Evolutionary conservation across 2,113 vertebrate species (phyloP), one percentile per base, ranked within the genome.

Genomic region (Saguinus imperator): DNA sequence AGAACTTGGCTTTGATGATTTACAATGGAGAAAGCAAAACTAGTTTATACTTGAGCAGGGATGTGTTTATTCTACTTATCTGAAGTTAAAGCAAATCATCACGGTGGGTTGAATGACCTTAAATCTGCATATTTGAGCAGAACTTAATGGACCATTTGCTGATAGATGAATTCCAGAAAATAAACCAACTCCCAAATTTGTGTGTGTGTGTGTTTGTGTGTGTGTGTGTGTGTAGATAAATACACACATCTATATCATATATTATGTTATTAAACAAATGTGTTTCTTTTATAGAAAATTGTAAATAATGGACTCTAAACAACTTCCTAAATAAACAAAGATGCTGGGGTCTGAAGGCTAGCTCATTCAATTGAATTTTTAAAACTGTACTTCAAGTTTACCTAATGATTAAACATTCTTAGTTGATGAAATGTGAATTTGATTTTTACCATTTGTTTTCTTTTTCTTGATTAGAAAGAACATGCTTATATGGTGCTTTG

Each of bases 51-150:
- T 87, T 86, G 85, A 85, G 29, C 21, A 64, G 32, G 6, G 4
- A 55, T 83, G 86, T 95, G 86, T 95, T 96, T 93, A 68, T 68
- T 93, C 85, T 88, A 11, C 77, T 95, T 95, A 94, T 86, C 64
- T 90, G 73, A 96, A 94, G 52, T 92, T 70, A 86, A 82, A 96
- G 66, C n/a, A 72, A 88, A 58, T 68, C 18, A 52, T 73, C 48
- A 64, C 64, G 76, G 48, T 77, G 73, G 6, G 58, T 27, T 83
- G n/a, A 95, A 64, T 92, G 88, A 73, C 50, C 52, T 48, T 92
- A 92, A 87, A 83, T 84, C 70, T 89, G 68, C 40, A 29, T 50
- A 92, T 89, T 23, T 94, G 66, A 96, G 58, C 40, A 88, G 68
- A 91, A 81, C 6, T 57, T 95, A 94, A 68, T 80, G 80, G 50